A percentile compares a stretch with the other conserved stretches of the same genome.
Conservation (phyloP, 1,140 invertebrate genomes). For the Proales similis region DNA sequence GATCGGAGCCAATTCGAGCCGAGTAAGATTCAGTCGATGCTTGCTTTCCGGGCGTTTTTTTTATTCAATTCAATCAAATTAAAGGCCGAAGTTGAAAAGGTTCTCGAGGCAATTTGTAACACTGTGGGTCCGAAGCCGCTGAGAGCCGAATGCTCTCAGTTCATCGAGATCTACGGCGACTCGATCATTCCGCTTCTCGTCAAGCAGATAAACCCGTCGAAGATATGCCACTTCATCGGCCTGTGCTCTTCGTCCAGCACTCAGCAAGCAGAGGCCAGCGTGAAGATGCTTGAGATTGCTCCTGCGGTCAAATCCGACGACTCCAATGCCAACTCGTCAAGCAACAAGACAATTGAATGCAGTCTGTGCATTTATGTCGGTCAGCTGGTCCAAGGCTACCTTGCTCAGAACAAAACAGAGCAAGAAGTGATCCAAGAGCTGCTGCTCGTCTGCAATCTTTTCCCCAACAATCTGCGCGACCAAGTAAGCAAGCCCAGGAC, state of each 20-base stretch:
- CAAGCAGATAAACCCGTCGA: background rate
- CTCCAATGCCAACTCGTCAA: background rate
- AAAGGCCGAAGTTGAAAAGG: no score
- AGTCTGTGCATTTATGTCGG: slow-evolving; percentile 26
- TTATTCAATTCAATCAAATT: no score
- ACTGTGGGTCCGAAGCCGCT: no score
- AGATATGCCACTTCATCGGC: background rate
- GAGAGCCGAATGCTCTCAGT: background rate
- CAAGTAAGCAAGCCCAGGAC: background rate
- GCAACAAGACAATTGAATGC: slow-evolving; percentile 28
- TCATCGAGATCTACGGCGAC: background rate
- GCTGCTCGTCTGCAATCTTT: slow-evolving; percentile 26
- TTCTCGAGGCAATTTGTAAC: no score
- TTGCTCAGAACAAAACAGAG: slow-evolving; percentile 34
- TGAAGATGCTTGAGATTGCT: slow-evolving; percentile 16
- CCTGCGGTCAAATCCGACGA: background rate
- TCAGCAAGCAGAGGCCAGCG: background rate
- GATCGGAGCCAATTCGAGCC: no score
- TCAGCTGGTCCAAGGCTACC: slow-evolving; percentile 3
- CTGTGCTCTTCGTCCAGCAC: no score
- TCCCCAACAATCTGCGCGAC: slow-evolving; percentile 8
- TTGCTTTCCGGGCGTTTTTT: no score
- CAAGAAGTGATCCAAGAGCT: slow-evolving; percentile 18
- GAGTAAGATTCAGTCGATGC: no score
- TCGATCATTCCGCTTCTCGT: background rate